phyloP scores from a whole-genome alignment of 2,797 vertebrate genomes.

The Helostoma temminkii region DNA sequence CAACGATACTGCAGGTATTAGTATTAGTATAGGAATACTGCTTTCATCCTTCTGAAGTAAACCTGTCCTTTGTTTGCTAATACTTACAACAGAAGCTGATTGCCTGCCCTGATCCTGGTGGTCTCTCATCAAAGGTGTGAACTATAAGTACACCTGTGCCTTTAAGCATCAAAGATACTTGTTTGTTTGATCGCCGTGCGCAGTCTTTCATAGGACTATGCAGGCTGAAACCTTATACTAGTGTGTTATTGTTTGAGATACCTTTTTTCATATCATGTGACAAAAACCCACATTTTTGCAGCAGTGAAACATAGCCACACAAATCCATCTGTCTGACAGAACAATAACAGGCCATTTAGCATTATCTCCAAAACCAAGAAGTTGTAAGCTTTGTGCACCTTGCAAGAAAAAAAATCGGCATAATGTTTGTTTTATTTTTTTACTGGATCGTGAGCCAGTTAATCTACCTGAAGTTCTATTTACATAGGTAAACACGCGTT shows the following conservation, averaged over 20 bases:
- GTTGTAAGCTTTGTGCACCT: neutral
- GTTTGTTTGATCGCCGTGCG: conserved; percentile 61
- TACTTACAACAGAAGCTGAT: conserved; percentile 56
- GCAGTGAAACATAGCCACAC: conserved; percentile 35
- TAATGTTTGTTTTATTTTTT: conserved; percentile 2
- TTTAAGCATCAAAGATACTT: conserved; percentile 74
- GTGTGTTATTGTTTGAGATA: conserved; percentile 56
- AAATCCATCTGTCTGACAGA: conserved; percentile 28
- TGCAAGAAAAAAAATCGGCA: neutral
- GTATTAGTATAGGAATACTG: too few species aligned
- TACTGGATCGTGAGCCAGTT: conserved; percentile 19
- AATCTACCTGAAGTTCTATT: conserved; percentile 36
- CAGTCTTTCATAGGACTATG: conserved; percentile 54
- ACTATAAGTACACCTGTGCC: conserved; percentile 71
- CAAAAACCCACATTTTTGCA: conserved; percentile 35
- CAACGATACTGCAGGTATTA: too few species aligned
- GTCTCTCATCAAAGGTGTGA: conserved; percentile 70
- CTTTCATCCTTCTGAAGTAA: conserved; percentile 41
- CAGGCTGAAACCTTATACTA: conserved; percentile 63
- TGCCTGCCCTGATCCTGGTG: conserved; percentile 58
- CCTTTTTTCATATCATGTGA: conserved; percentile 62
- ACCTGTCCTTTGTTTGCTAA: conserved; percentile 55
- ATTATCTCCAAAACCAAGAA: neutral
- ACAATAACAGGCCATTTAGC: neutral
- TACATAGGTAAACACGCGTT: conserved; percentile 59